These are phyloP conservation scores for Brachionus koreanus DNA, from an alignment of 1,140 invertebrate species.

Conservation along the genomic window DNA sequence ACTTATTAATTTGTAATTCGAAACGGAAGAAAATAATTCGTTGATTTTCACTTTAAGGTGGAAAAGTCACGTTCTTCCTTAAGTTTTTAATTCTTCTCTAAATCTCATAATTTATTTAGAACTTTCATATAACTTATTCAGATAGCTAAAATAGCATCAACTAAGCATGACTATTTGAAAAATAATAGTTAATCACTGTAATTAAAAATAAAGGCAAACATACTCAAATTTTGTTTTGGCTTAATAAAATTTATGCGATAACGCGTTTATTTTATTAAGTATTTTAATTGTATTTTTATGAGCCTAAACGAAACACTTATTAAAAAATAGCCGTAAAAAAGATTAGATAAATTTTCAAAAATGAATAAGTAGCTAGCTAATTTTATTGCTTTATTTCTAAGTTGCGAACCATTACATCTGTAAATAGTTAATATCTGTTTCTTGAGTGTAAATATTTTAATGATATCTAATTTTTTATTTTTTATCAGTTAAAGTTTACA, in stretches of 20 bases:
- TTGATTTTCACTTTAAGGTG: not conserved
- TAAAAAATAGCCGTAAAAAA: not conserved
- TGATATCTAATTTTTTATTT: no score
- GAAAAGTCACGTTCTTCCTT: not conserved
- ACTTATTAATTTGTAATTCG: not conserved
- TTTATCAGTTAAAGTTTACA: not conserved
- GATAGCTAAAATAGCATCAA: not conserved
- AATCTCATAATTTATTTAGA: not conserved
- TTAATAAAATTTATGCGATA: not conserved
- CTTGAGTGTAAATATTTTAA: not conserved
- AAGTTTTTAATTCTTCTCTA: not conserved
- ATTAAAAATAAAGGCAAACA: not conserved
- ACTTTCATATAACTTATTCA: not conserved
- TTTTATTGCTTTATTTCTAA: not conserved
- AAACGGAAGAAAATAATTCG: not conserved
- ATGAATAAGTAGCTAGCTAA: not conserved
- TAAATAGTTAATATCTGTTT: not conserved
- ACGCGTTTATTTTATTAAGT: not conserved
- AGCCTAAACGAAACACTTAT: not conserved
- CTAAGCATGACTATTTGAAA: not conserved
- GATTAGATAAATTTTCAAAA: not conserved
- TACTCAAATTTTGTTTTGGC: not conserved
- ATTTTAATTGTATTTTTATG: not conserved
- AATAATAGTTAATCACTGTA: not conserved
- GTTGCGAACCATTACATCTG: not conserved